Evolutionary conservation across 1,140 invertebrate genomes (phyloP), one percentile per base, ranked within the genome.

Genomic region (Papilio glaucus): DNA sequence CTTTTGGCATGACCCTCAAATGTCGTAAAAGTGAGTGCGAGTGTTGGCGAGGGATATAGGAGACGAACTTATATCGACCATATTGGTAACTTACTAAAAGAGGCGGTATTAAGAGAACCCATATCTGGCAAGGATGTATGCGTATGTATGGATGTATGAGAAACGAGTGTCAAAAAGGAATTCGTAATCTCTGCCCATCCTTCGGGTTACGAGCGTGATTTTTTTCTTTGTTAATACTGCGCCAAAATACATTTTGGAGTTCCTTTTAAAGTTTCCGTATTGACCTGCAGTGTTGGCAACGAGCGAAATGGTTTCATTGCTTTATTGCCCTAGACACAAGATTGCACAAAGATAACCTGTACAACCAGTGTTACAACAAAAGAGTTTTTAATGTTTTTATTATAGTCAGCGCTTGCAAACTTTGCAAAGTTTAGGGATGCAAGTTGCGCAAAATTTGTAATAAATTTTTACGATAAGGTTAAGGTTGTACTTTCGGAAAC

Each of bases 381-480:
- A 12, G 49, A 57, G 21, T 57, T 57, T 57, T 57, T 57, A 57
- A 57, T 57, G 49, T 57, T 9, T 57, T 57, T 57, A 57, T 57
- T 57, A 21, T 21, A 49, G 45, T 41, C 39, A 12, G 12, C 0
- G 49, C 21, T 57, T 26, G 21, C 49, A 57, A 57, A 57, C 18
- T 13, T 57, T 57, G 21, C 10, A 21, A 24, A 53, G 4, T 21
- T 24, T 26, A 12, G 24, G 10, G 9, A 26, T 57, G 49, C 21
- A 24, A 57, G 18, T 57, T 57, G 49, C 49, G 49, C 49, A 57
- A 57, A 57, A 57, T 12, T 57, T 57, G 21, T 57, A 57, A 57
- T 26, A 57, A 57, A 24, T 9, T 57, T 57, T 57, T 57, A 57
- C 49, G 21, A 57, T 53, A 24, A 53, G 18, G 21, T 24, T 53